phyloP scores from a whole-genome alignment of 2,797 vertebrate species.

The Esox masquinongy region DNA sequence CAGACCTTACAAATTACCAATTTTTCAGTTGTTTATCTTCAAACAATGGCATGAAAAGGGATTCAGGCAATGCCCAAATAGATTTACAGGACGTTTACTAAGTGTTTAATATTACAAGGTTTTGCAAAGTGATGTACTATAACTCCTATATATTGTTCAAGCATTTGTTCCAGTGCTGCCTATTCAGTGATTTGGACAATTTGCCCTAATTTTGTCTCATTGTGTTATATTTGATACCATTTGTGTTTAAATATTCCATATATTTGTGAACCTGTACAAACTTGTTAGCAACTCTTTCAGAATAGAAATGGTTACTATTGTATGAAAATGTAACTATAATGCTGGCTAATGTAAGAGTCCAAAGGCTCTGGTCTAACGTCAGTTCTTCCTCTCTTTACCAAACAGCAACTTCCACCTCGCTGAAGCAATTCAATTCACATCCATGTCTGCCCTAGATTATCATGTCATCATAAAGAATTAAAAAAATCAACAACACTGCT shows the following conservation, averaged over 20 bases:
- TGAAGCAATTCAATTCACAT: too few species aligned
- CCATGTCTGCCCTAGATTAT: too few species aligned
- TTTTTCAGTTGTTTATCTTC: conserved; percentile 71
- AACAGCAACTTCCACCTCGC: too few species aligned
- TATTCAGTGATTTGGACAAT: too few species aligned
- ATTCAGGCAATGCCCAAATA: conserved; percentile 72
- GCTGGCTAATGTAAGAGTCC: neutral
- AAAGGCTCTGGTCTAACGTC: neutral
- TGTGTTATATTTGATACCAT: neutral
- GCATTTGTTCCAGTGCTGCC: neutral
- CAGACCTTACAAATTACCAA: conserved; percentile 25
- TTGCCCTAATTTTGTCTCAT: neutral
- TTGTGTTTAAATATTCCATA: neutral
- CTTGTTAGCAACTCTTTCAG: neutral
- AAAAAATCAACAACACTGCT: too few species aligned
- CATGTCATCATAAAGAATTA: neutral
- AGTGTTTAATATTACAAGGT: conserved; percentile 40
- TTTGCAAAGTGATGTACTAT: conserved; percentile 22
- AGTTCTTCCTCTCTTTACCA: neutral
- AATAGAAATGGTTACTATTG: neutral
- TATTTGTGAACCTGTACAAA: neutral
- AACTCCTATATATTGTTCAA: neutral
- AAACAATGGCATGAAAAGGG: conserved; percentile 67
- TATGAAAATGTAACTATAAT: too few species aligned
- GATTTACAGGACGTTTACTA: conserved; percentile 73